Evolutionary conservation across 2,888 invertebrate genomes (phyloP).

Genomic region (Pachymerium ferrugineum): DNA sequence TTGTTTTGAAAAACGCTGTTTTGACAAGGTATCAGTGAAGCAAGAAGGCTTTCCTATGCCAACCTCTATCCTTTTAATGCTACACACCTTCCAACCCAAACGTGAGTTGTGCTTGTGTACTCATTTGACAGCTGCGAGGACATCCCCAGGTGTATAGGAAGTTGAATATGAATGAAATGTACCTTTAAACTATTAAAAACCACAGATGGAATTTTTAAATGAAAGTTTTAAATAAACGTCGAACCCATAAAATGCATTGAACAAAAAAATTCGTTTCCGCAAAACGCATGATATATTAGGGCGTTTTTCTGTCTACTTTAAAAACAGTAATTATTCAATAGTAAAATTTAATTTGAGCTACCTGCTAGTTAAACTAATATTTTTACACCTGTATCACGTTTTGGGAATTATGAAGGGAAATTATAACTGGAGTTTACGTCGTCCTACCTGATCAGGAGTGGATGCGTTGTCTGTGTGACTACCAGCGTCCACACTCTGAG

Average conservation of each 20-base stretch:
- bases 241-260: neutral
- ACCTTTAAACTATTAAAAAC: neutral
- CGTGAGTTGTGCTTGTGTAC: neutral
- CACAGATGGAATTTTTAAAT: neutral
- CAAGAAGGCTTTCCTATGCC: neutral
- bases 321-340: too few species aligned
- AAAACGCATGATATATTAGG: too few species aligned
- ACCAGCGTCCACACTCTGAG: constrained; percentile 76
- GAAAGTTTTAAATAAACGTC: neutral
- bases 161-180: too few species aligned
- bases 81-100: neutral
- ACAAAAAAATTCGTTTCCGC: neutral
- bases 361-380: too few species aligned
- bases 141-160: neutral
- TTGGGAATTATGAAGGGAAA: neutral
- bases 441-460: constrained; percentile 93
- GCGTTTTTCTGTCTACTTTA: too few species aligned
- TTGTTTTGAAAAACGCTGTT: too few species aligned
- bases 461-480: constrained; percentile 90
- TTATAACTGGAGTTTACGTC: neutral
- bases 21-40: neutral
- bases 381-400: neutral
- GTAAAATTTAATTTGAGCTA: too few species aligned
- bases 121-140: constrained; percentile 17
- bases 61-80: neutral